Evolutionary conservation across 2,888 invertebrate genomes (phyloP), one percentile per base, ranked within the genome.

Genomic region (Acholoe squamosa): DNA sequence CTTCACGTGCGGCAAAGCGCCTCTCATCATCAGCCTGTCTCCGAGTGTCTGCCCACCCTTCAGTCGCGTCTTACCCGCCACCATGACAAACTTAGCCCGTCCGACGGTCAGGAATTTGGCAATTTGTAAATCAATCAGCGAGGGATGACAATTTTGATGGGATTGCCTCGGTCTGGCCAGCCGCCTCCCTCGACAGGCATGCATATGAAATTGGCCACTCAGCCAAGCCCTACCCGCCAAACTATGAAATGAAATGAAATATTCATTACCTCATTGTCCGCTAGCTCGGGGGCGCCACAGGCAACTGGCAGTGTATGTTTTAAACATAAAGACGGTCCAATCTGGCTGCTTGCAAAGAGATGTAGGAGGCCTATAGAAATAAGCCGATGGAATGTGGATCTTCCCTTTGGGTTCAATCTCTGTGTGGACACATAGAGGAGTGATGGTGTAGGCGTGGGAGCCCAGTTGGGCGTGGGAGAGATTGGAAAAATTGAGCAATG

Each of bases 191-290:
- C 71, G 84, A 22, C 84, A 84, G 51, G 43, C 51, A 84, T 84
- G 84, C 84, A 84, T 84, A 84, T 84, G 84, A 84, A 84, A 84
- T 33, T 84, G 71, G 71, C 14, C 71, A 28, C 71, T 25, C 84
- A 22, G 84, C n/a, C 84, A 12, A 19, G 14, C 5, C 84, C 34
- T 3, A 28, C 71, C 43, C 84, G 84, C 84, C 43, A 51, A 84
- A 84, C 84, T 84, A 84, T 84, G 84, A 84, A 84, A 84, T 84
- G 84, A 84, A 84, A 84, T 84, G 84, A 84, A 84, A 84, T 84
- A 84, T 84, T 84, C 84, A 84, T 84, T 84, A 51, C 84, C 22
- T 84, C 84, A 84, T 84, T 84, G 84, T 84, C 43, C 43, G 84
- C 84, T 34, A 22, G 43, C 84, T 71, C 34, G 22, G 84, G 84